A percentile compares a stretch with the other conserved stretches of the same genome.
Evolutionary conservation across 2,888 invertebrate species (phyloP).

Genomic region (Metopia argyrocephala): DNA sequence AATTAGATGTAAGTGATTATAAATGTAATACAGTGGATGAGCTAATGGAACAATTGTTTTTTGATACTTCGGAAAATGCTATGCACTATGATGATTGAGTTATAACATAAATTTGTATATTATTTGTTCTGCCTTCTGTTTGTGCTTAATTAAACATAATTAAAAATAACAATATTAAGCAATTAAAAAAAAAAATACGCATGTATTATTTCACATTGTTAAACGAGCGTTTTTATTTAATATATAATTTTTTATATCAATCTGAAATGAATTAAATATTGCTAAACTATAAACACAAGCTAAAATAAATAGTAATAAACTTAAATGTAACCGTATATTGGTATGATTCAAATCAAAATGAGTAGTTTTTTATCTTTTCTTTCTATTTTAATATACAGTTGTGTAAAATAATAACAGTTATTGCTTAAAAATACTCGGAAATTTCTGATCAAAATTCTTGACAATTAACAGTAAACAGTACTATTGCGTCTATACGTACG

Average conservation of each 20-base stretch:
- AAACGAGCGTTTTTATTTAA: slow-evolving; percentile 43
- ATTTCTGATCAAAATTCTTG: too few species aligned
- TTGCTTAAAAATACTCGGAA: too few species aligned
- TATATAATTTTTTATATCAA: slow-evolving; percentile 57
- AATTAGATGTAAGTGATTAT: slow-evolving; percentile 55
- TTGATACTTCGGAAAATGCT: slow-evolving; percentile 52
- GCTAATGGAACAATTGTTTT: slow-evolving; percentile 61
- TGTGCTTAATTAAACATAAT: slow-evolving; percentile 49
- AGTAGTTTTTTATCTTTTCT: not conserved
- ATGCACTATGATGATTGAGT: slow-evolving; percentile 58
- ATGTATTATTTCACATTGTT: slow-evolving; percentile 47
- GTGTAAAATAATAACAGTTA: too few species aligned
- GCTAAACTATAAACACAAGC: slow-evolving; percentile 28
- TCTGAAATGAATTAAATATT: slow-evolving; percentile 27
- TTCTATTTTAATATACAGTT: not conserved
- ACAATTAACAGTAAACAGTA: too few species aligned
- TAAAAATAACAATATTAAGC: slow-evolving; percentile 38
- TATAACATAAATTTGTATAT: slow-evolving; percentile 35
- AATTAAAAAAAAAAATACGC: slow-evolving; percentile 38
- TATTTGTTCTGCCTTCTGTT: slow-evolving; percentile 55
- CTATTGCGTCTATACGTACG: too few species aligned
- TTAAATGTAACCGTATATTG: slow-evolving; percentile 13
- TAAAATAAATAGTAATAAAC: slow-evolving; percentile 11
- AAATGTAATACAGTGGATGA: slow-evolving; percentile 62
- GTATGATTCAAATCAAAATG: slow-evolving; percentile 24